These are phyloP conservation scores for Apis laboriosa DNA, from an alignment of 1,140 invertebrate species.

Conservation along the genomic window DNA sequence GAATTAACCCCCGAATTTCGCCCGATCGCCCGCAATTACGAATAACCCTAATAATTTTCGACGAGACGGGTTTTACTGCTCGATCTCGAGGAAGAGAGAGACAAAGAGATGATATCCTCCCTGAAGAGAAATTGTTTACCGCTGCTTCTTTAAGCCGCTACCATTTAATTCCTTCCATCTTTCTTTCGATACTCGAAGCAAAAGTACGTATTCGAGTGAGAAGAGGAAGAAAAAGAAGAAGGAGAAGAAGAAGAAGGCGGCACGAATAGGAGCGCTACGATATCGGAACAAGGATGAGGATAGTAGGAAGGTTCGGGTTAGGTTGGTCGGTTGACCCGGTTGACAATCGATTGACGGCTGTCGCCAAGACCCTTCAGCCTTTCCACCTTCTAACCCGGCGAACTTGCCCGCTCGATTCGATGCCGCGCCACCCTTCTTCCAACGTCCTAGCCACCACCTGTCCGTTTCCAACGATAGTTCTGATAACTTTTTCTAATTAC, in stretches of 20 bases:
- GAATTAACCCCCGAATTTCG: conserved; percentile 51
- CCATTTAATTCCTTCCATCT: background rate
- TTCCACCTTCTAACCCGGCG: conserved; percentile 65
- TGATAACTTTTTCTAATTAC: background rate
- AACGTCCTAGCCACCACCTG: background rate
- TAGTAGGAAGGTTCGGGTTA: conserved; percentile 68
- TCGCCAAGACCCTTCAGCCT: conserved; percentile 78
- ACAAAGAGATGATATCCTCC: too few species aligned
- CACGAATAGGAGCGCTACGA: conserved; percentile 42
- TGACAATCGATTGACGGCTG: conserved; percentile 82
- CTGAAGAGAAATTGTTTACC: background rate
- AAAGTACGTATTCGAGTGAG: too few species aligned
- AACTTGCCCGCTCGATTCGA: conserved; percentile 59
- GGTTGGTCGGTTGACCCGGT: conserved; percentile 80
- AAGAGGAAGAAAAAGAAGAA: background rate
- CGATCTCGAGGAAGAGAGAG: too few species aligned
- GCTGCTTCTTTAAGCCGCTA: background rate
- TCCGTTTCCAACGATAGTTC: background rate
- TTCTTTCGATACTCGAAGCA: too few species aligned
- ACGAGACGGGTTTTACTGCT: background rate
- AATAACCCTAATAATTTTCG: conserved; percentile 49
- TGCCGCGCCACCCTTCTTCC: conserved; percentile 38
- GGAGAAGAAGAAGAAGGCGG: background rate
- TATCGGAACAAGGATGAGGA: conserved; percentile 49
- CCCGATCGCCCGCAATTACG: conserved; percentile 49